phyloP scores from a whole-genome alignment of 1,140 invertebrate genomes.

The Cydia amplana region DNA sequence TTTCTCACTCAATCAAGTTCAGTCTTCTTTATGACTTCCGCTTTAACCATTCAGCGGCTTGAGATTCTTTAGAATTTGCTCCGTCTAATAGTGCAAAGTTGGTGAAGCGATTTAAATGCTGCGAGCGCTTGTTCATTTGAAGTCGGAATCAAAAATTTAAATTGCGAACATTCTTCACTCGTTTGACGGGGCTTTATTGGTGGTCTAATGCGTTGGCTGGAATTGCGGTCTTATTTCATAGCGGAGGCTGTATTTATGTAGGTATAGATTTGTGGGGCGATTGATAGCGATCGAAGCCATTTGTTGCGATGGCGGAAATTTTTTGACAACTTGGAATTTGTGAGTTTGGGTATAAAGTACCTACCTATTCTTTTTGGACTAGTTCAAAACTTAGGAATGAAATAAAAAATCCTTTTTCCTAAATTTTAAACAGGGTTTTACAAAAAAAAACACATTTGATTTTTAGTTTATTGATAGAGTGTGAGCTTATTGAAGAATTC shows the following conservation, averaged over 20 bases:
- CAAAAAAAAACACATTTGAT: no score
- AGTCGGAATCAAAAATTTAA: slow-evolving; percentile 72
- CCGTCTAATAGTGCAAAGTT: slow-evolving; percentile 65
- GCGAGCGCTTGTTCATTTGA: slow-evolving; percentile 37
- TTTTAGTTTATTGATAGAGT: no score
- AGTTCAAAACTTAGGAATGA: neutral
- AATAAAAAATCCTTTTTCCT: no score
- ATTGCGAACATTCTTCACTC: slow-evolving; percentile 68
- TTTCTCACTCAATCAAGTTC: slow-evolving; percentile 65
- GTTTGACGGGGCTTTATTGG: slow-evolving; percentile 57
- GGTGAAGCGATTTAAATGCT: slow-evolving; percentile 59
- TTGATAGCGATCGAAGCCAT: slow-evolving; percentile 25
- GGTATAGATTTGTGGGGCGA: neutral
- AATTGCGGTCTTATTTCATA: slow-evolving; percentile 51
- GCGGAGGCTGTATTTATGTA: slow-evolving; percentile 2
- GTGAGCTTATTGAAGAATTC: no score
- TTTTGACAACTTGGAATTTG: neutral
- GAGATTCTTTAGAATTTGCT: slow-evolving; percentile 48
- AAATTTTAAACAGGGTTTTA: no score
- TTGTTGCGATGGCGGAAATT: neutral
- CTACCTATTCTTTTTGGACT: no score
- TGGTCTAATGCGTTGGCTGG: slow-evolving; percentile 49
- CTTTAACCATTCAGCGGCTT: slow-evolving; percentile 48
- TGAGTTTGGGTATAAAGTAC: no score
- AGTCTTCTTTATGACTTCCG: slow-evolving; percentile 54